Evolutionary conservation across 2,113 vertebrate genomes (phyloP).

Genomic region (Cepphus grylle): DNA sequence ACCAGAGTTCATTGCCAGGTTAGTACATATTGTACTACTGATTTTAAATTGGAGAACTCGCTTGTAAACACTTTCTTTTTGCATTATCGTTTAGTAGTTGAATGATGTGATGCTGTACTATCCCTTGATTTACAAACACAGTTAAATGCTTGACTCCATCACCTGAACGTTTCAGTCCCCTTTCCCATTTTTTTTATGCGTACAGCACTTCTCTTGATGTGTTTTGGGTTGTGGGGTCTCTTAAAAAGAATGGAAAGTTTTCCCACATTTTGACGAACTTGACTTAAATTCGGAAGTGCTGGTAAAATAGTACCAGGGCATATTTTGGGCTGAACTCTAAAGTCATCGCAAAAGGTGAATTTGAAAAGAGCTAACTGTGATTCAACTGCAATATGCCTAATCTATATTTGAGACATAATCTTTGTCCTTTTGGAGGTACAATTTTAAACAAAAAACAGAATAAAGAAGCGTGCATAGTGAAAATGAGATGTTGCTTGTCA

Average conservation of each 20-base stretch:
- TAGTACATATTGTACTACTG: neutral
- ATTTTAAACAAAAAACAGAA: neutral
- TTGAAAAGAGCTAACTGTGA: neutral
- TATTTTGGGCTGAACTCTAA: neutral
- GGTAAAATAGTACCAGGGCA: accelerated
- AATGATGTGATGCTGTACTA: neutral
- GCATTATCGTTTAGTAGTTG: neutral
- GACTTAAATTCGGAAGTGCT: neutral
- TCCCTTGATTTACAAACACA: neutral
- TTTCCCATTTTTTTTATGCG: neutral
- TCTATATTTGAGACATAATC: neutral
- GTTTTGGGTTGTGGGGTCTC: neutral
- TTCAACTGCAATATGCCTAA: neutral
- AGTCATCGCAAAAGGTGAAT: neutral
- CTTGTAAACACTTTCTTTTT: conserved; percentile 22
- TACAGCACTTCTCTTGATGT: neutral
- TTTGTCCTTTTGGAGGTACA: neutral
- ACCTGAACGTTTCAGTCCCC: neutral
- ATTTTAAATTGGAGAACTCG: neutral
- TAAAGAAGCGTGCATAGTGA: neutral
- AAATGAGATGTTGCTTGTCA: neutral
- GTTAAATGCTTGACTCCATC: neutral
- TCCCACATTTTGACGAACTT: neutral
- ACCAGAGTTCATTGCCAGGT: conserved; percentile 48
- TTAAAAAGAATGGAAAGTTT: neutral